A percentile compares a stretch with the other conserved stretches of the same genome.
Evolutionary conservation across 2,888 invertebrate genomes (phyloP).

Genomic region (Himalopsyche tibetana): DNA sequence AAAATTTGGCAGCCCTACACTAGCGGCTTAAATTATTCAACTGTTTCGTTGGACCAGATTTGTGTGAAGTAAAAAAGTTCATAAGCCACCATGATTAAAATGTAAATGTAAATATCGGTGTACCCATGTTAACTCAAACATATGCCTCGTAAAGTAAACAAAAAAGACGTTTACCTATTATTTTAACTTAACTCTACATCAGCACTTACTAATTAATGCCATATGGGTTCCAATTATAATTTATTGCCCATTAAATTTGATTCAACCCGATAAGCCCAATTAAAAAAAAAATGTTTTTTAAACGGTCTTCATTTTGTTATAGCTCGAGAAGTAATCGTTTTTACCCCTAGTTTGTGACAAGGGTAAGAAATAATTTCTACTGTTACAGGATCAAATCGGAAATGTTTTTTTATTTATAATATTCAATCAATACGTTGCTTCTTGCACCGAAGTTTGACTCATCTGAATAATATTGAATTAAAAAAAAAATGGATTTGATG

Average conservation of each 20-base stretch:
- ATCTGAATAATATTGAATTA: too few species aligned
- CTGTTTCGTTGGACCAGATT: too few species aligned
- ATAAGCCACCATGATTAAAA: too few species aligned
- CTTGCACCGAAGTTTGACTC: too few species aligned
- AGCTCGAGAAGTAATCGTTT: background rate
- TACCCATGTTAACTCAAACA: slow-evolving; percentile 36
- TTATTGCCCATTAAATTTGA: slow-evolving; percentile 60
- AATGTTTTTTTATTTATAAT: background rate
- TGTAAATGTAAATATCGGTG: too few species aligned
- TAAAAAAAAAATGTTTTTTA: background rate
- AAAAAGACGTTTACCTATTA: background rate
- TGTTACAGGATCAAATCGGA: background rate
- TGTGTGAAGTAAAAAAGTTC: too few species aligned
- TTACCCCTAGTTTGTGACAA: background rate
- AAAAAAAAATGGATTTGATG: too few species aligned
- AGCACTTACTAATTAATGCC: slow-evolving; percentile 54
- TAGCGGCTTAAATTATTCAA: too few species aligned
- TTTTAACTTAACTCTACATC: background rate
- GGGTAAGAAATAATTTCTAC: background rate
- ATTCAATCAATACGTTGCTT: too few species aligned
- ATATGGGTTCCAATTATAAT: slow-evolving; percentile 60
- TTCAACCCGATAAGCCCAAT: slow-evolving; percentile 28
- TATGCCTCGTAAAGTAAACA: slow-evolving; percentile 46
- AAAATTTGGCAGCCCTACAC: too few species aligned
- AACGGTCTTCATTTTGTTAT: slow-evolving; percentile 1